Conservation (phyloP, 2,113 vertebrate species). For the Regulus satrapa region DNA sequence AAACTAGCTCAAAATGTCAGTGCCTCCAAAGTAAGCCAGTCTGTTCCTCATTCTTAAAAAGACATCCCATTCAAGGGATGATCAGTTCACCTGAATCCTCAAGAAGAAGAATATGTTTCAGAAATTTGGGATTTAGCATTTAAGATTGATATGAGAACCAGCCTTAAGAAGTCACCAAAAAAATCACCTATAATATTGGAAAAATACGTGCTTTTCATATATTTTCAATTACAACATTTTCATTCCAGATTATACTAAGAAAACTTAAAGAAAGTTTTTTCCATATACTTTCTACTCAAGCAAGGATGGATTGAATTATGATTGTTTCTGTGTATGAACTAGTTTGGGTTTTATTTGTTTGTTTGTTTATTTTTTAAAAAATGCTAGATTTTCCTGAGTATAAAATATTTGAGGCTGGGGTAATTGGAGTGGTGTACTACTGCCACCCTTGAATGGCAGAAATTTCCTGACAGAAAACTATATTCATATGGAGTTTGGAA, state of each 20-base stretch:
- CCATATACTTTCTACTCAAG: not conserved
- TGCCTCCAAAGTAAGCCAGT: not conserved
- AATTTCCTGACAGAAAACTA: not conserved
- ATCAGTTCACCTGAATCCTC: not conserved
- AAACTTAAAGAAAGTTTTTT: not conserved
- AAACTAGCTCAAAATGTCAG: conserved; percentile 10
- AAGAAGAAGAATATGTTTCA: not conserved
- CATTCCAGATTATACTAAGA: not conserved
- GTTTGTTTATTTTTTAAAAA: too few species aligned
- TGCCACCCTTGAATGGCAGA: not conserved
- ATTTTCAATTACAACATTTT: not conserved
- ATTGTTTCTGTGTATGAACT: not conserved
- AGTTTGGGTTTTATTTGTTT: too few species aligned
- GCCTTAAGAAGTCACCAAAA: not conserved
- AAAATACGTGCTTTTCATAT: not conserved
- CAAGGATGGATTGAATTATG: not conserved
- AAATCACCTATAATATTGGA: not conserved
- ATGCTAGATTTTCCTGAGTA: not conserved
- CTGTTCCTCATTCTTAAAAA: not conserved
- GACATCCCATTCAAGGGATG: not conserved
- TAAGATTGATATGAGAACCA: not conserved
- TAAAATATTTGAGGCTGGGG: not conserved
- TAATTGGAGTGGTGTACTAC: not conserved
- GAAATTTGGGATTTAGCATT: not conserved
- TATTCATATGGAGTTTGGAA: not conserved